Conservation (phyloP, 2,797 vertebrate species). For the Amniataba percoides region DNA sequence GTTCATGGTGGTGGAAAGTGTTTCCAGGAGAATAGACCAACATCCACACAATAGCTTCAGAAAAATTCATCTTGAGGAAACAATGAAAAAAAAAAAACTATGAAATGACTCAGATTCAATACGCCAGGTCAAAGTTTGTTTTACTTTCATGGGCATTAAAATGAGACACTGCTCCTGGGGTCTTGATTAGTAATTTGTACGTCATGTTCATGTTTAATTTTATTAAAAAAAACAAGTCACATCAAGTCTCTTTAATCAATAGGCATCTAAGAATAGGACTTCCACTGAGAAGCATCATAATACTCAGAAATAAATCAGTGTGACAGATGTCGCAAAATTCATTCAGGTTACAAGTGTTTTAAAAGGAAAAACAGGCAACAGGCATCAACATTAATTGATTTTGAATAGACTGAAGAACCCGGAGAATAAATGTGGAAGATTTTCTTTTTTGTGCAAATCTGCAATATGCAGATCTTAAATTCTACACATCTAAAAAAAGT, state of each 20-base stretch:
- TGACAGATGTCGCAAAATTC: constrained; percentile 45
- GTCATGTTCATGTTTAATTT: constrained; percentile 26
- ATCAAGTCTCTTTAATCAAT: constrained; percentile 28
- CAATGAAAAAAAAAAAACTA: neutral
- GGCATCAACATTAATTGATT: constrained; percentile 13
- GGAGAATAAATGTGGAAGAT: constrained; percentile 11
- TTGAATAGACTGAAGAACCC: constrained; percentile 5
- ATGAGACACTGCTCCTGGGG: neutral
- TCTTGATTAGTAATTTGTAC: constrained; percentile 20
- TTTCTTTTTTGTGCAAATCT: constrained; percentile 3
- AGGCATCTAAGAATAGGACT: constrained; percentile 36
- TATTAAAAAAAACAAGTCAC: constrained; percentile 39
- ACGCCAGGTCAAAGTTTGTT: constrained; percentile 2
- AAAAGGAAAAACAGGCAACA: constrained; percentile 25
- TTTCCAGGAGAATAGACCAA: neutral
- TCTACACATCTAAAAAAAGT: neutral
- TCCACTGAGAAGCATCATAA: constrained; percentile 18
- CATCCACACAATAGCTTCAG: neutral
- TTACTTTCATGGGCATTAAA: neutral
- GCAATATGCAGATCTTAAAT: neutral
- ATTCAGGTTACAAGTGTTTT: constrained; percentile 24
- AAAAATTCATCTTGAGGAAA: neutral
- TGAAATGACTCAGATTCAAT: constrained; percentile 1
- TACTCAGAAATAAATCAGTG: constrained; percentile 27
- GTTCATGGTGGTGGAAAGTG: constrained; percentile 21